Evolutionary conservation across 2,797 vertebrate species (phyloP).

Genomic region (Taeniopygia guttata): DNA sequence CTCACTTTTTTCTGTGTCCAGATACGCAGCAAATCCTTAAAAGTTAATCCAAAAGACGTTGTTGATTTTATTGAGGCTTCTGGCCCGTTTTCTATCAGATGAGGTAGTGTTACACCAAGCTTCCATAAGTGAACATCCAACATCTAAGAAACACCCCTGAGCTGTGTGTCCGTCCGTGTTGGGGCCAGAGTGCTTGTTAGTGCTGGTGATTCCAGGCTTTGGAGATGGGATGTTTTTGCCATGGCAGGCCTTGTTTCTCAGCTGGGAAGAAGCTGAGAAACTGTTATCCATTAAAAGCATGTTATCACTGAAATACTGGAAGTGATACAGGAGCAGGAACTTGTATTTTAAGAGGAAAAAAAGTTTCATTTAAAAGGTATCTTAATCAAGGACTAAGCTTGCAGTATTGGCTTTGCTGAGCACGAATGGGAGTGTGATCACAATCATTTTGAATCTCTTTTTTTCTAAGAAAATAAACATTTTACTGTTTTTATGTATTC

Average conservation of each 20-base stretch:
- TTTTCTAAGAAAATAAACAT: conserved; percentile 86
- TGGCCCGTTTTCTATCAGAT: conserved; percentile 72
- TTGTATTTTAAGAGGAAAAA: conserved; percentile 55
- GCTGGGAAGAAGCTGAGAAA: conserved; percentile 61
- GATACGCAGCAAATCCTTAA: conserved; percentile 72
- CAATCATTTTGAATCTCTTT: conserved; percentile 78
- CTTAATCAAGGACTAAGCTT: conserved; percentile 71
- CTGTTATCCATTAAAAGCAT: conserved; percentile 54
- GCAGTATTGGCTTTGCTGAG: conserved; percentile 75
- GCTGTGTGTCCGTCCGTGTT: conserved; percentile 20
- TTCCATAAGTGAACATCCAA: conserved; percentile 62
- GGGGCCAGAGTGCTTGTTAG: conserved; percentile 54
- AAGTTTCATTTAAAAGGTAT: conserved; percentile 54
- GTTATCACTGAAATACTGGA: conserved; percentile 64
- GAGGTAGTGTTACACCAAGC: conserved; percentile 65
- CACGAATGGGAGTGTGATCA: conserved; percentile 75
- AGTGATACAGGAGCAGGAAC: conserved; percentile 59
- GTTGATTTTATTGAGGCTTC: conserved; percentile 69
- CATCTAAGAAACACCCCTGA: conserved; percentile 59
- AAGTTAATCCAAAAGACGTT: conserved; percentile 67
- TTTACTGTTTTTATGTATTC: conserved; percentile 84
- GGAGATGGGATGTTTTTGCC: conserved; percentile 68
- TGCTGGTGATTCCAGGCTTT: conserved; percentile 60
- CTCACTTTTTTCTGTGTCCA: conserved; percentile 76
- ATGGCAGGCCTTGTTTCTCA: conserved; percentile 67